Conservation (phyloP, 1,140 invertebrate species). For the Aphelenchoides besseyi region DNA sequence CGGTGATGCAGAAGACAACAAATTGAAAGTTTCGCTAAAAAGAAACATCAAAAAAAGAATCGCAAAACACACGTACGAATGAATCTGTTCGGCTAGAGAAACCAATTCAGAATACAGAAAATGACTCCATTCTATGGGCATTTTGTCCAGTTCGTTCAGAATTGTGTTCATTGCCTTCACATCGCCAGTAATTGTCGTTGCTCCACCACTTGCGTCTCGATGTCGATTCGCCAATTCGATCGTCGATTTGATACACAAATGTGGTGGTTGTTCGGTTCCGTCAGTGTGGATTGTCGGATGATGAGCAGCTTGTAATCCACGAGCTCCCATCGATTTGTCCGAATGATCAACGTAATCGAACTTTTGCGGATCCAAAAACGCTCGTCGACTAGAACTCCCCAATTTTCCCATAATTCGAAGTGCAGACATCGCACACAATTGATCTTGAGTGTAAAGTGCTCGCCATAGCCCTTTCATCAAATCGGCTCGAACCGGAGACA, state of each 20-base stretch:
- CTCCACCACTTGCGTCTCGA: background rate
- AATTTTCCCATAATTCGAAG: slow-evolving; percentile 94
- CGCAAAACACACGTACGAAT: too few relatives aligned
- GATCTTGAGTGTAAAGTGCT: slow-evolving; percentile 68
- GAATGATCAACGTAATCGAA: slow-evolving; percentile 19
- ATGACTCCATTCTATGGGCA: too few relatives aligned
- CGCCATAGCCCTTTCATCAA: slow-evolving; percentile 93
- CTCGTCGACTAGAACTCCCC: slow-evolving; percentile 93
- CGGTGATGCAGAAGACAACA: too few relatives aligned
- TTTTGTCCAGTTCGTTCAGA: too few relatives aligned
- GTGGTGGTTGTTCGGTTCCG: background rate
- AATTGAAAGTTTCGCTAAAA: too few relatives aligned
- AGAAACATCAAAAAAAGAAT: too few relatives aligned
- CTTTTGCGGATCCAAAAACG: slow-evolving; percentile 90
- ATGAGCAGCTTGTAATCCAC: background rate
- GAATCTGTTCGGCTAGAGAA: too few relatives aligned
- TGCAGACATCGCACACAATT: slow-evolving; percentile 70
- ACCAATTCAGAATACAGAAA: too few relatives aligned
- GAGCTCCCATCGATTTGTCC: background rate
- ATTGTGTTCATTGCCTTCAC: too few relatives aligned
- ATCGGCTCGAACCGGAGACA: slow-evolving; percentile 92
- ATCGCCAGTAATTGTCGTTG: background rate
- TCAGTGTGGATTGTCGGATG: background rate
- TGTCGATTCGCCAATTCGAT: background rate
- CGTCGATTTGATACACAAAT: slow-evolving; percentile 2